Conservation (phyloP, 2,113 vertebrate species). For the Platycercus adscitus region DNA sequence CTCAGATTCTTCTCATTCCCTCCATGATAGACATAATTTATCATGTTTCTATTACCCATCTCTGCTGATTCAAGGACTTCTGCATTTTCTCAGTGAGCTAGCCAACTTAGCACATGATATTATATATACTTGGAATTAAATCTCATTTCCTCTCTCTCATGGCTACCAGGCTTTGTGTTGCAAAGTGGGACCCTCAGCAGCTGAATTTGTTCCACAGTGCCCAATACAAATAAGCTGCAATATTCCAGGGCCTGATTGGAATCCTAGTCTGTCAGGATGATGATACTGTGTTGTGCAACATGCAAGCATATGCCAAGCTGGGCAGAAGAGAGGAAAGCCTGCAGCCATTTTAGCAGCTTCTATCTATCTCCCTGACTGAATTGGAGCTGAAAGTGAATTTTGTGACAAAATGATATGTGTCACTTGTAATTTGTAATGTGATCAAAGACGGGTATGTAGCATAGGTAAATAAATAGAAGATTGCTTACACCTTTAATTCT, state of each 20-base stretch:
- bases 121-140: neutral
- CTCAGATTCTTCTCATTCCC: neutral
- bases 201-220: neutral
- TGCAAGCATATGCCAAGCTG: neutral
- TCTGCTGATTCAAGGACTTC: neutral
- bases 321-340: neutral
- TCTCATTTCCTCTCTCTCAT: neutral
- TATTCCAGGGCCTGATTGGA: neutral
- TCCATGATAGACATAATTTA: neutral
- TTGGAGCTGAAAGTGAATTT: neutral
- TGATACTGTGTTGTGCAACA: rapidly evolving
- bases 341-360: neutral
- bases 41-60: neutral
- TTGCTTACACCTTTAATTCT: neutral
- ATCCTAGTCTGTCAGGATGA: neutral
- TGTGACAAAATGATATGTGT: neutral
- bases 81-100: neutral
- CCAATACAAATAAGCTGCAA: neutral
- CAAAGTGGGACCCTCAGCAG: neutral
- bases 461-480: neutral
- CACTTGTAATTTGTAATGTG: neutral
- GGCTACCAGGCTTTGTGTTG: neutral
- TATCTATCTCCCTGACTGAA: neutral
- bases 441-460: neutral
- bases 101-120: neutral